Conservation (phyloP, 2,797 vertebrate species). For the Ctenopoma multispine region DNA sequence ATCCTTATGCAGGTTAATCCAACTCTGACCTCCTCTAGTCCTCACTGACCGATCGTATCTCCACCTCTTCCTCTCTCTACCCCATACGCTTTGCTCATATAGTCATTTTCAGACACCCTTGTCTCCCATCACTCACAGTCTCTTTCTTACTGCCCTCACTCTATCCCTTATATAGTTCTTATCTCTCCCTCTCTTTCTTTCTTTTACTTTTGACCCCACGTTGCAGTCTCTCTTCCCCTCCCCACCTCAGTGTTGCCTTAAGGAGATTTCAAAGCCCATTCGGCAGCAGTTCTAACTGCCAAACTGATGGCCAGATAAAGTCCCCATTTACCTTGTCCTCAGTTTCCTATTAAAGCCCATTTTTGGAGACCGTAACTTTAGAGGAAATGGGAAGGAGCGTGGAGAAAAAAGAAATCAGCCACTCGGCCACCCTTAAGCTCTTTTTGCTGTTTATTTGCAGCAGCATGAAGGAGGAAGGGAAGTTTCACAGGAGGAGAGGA, state of each 20-base stretch:
- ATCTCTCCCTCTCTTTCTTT: slow-evolving; percentile 48
- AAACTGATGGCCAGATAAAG: slow-evolving; percentile 85
- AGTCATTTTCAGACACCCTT: slow-evolving; percentile 62
- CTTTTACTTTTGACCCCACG: slow-evolving; percentile 69
- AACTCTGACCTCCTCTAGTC: slow-evolving; percentile 85
- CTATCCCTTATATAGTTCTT: slow-evolving; percentile 57
- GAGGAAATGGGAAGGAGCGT: slow-evolving; percentile 73
- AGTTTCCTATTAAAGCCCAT: slow-evolving; percentile 81
- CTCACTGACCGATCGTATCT: slow-evolving; percentile 85
- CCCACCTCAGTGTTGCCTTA: slow-evolving; percentile 78
- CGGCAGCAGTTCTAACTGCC: slow-evolving; percentile 82
- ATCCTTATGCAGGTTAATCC: slow-evolving; percentile 88
- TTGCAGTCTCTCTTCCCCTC: slow-evolving; percentile 60
- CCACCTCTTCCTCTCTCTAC: slow-evolving; percentile 58
- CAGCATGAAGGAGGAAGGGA: slow-evolving; percentile 66
- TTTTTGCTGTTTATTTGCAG: slow-evolving; percentile 73
- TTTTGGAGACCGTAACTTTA: slow-evolving; percentile 76
- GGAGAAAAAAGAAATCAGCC: slow-evolving; percentile 64
- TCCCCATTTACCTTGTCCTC: slow-evolving; percentile 84
- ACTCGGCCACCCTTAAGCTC: slow-evolving; percentile 69
- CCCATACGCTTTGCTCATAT: slow-evolving; percentile 38
- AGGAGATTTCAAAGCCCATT: slow-evolving; percentile 86
- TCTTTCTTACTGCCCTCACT: slow-evolving; percentile 55
- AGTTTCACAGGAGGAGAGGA: slow-evolving; percentile 42
- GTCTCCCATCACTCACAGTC: slow-evolving; percentile 68